phyloP scores from a whole-genome alignment of 2,888 invertebrate species.

The Octonoba sinensis region DNA sequence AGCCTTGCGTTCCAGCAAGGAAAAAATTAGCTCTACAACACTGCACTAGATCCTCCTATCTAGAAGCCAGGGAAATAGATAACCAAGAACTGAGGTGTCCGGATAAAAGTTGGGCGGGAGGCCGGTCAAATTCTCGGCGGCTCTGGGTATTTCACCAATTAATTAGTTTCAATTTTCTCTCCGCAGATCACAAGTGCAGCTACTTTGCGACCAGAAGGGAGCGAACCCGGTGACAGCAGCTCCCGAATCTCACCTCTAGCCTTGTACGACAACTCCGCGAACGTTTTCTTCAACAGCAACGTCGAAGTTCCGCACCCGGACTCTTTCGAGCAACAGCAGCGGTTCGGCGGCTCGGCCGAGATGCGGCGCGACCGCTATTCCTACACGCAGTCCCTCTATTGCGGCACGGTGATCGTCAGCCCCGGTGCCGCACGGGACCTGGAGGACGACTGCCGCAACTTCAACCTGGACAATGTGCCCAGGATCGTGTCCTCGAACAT shows the following conservation, averaged over 20 bases:
- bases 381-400: slow-evolving; percentile 72
- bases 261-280: slow-evolving; percentile 46
- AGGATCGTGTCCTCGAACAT: slow-evolving; percentile 2
- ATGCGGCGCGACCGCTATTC: slow-evolving; percentile 77
- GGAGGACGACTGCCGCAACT: slow-evolving; percentile 35
- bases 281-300: slow-evolving; percentile 54
- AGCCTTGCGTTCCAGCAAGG: too few relatives aligned
- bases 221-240: slow-evolving; percentile 27
- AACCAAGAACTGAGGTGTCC: too few relatives aligned
- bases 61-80: too few relatives aligned
- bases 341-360: slow-evolving; percentile 14
- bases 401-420: slow-evolving; percentile 38
- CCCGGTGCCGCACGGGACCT: slow-evolving; percentile 13
- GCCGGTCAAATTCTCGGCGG: too few relatives aligned
- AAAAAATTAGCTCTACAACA: too few relatives aligned
- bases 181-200: slow-evolving; percentile 52
- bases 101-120: too few relatives aligned
- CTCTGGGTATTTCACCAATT: too few relatives aligned
- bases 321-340: background rate
- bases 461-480: slow-evolving; percentile 17
- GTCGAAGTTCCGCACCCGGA: slow-evolving; percentile 7
- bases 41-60: too few relatives aligned
- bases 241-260: slow-evolving; percentile 55
- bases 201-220: slow-evolving; percentile 47
- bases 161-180: too few relatives aligned